Conservation (phyloP, 2,797 vertebrate species). For the Sarcoramphus papa region DNA sequence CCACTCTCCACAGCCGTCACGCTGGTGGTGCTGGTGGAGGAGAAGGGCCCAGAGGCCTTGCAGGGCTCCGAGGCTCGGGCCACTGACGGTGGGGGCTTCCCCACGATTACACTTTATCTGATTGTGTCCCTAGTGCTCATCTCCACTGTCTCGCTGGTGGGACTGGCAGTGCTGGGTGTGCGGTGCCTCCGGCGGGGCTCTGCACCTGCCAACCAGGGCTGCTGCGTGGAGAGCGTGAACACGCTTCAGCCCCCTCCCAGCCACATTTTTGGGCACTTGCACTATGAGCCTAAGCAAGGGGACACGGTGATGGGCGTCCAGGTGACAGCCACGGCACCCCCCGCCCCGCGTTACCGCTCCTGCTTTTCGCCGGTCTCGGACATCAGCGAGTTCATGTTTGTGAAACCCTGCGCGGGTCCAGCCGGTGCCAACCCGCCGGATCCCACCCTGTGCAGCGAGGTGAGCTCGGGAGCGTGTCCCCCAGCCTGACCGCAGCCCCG, state of each 20-base stretch:
- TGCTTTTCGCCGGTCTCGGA: conserved; percentile 70
- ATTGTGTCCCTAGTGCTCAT: conserved; percentile 73
- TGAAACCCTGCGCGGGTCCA: conserved; percentile 75
- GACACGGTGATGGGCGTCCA: conserved; percentile 78
- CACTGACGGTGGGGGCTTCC: conserved; percentile 37
- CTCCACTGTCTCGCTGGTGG: conserved; percentile 70
- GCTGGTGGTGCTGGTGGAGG: conserved; percentile 70
- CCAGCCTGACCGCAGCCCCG: not conserved
- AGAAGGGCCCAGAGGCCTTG: conserved; percentile 67
- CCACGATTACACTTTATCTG: conserved; percentile 72
- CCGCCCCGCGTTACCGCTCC: conserved; percentile 70
- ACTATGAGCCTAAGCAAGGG: conserved; percentile 77
- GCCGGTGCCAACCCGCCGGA: conserved; percentile 15
- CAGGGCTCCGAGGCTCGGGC: conserved; percentile 62
- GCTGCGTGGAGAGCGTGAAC: conserved; percentile 40
- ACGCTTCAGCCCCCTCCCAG: conserved; percentile 47
- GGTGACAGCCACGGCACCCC: conserved; percentile 75
- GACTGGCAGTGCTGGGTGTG: conserved; percentile 62
- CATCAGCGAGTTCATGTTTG: conserved; percentile 88
- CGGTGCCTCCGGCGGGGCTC: conserved; percentile 65
- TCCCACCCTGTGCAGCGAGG: conserved; percentile 53
- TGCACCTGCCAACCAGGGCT: not conserved
- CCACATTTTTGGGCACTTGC: conserved; percentile 63
- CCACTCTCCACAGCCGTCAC: conserved; percentile 64
- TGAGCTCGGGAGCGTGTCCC: conserved; percentile 28